phyloP scores from a whole-genome alignment of 2,113 vertebrate species.

The Muscicapa adusta region DNA sequence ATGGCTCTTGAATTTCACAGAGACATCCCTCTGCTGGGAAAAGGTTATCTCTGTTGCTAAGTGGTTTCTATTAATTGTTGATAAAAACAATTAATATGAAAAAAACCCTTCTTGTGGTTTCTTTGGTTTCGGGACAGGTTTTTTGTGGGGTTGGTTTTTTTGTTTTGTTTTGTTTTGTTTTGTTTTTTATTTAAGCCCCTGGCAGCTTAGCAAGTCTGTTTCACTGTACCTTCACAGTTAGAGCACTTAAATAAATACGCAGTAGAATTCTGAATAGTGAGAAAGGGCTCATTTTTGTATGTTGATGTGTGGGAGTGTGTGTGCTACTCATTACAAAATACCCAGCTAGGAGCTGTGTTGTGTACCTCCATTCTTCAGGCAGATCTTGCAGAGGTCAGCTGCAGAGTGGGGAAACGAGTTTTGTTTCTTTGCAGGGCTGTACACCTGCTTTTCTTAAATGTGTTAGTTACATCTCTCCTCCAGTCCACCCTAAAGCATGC shows the following conservation, averaged over 20 bases:
- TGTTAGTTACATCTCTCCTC: neutral
- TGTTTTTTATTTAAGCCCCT: neutral
- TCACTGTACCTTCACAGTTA: neutral
- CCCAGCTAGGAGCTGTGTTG: neutral
- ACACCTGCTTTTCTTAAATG: neutral
- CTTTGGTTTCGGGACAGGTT: neutral
- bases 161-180: neutral
- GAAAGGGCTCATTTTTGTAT: neutral
- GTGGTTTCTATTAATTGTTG: neutral
- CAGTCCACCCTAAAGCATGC: neutral
- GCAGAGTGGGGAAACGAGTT: neutral
- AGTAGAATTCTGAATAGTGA: neutral
- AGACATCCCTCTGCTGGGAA: neutral
- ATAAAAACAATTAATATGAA: neutral
- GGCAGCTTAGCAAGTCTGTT: neutral
- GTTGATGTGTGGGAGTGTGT: neutral
- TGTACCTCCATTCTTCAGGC: neutral
- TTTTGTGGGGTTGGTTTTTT: neutral
- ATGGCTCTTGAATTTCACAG: neutral
- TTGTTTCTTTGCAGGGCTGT: neutral
- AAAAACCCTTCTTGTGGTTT: neutral
- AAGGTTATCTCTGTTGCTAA: neutral
- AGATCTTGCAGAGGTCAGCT: neutral
- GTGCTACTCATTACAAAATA: neutral
- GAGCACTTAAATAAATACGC: neutral